Base-by-base conservation (phyloP, 2,888 invertebrate genomes). In the Ctenicera cuprea region DNA sequence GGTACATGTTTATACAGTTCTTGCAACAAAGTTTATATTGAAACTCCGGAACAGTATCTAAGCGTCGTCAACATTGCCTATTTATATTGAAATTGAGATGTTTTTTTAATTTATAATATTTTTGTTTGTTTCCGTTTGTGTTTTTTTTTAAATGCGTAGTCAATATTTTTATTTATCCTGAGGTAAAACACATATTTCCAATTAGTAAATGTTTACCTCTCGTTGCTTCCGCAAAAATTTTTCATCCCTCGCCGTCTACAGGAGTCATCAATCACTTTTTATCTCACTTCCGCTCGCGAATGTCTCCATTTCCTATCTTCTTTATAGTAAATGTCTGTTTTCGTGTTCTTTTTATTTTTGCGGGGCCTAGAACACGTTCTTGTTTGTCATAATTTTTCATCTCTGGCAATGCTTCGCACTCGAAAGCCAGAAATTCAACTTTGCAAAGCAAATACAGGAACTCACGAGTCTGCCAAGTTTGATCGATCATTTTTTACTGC, bases 201-300 rank as follows among this genome's bases (percentile, higher is more conserved):
- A 75, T 75, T 75, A 75, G 71, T 61, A 68, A 71, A 41, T 75
- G 64, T 75, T 75, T 74, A 71, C 71, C 74, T 74, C 59, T 66
- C 66, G 66, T 65, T 70, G 74, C 57, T 48, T 71, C 22, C 50
- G 45, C 67, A 75, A 74, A 72, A 72, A 77, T 75, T 66, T 70
- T 75, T 76, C 70, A 75, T 74, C 73, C 66, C 71, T 41, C 38
- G 57, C 37, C 65, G 48, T 67, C 63, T 66, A 69, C 69, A 70
- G 66, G 61, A 67, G 41, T 71, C 76, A 78, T 78, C 78, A 78
- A 78, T 78, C 76, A 78, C 74, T 62, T 76, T 78, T 78, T 76
- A 75, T 78, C 78, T 75, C 75, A 45, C 69, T 78, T 76, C 75
- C 76, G 76, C 71, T 78, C 57, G 67, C 70, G 64, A 67, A 73